Percentiles rank a stretch among this genome's conserved stretches.
Conservation (phyloP, 2,888 invertebrate species). For the Cybosia mesomella region DNA sequence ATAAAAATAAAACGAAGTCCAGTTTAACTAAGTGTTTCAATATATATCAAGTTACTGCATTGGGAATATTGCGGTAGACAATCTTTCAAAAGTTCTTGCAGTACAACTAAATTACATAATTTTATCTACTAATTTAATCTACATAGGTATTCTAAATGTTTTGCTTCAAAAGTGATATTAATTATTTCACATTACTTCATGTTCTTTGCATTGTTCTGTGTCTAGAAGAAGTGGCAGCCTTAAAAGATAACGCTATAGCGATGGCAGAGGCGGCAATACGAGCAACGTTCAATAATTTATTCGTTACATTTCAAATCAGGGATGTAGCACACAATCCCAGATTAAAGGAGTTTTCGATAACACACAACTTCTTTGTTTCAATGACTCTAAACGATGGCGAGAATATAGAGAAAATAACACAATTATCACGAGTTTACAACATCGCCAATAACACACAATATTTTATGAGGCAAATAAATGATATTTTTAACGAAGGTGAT, state of each 20-base stretch:
- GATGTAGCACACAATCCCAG: constrained; percentile 48
- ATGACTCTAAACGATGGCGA: constrained; percentile 60
- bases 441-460: constrained; percentile 55
- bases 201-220: constrained; percentile 30
- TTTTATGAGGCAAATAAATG: constrained; percentile 63
- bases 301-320: constrained; percentile 58
- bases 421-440: constrained; percentile 55
- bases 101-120: constrained; percentile 6
- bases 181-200: constrained; percentile 35
- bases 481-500: constrained; percentile 60
- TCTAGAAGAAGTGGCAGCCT: constrained; percentile 47
- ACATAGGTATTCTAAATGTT: constrained; percentile 29
- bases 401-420: constrained; percentile 59
- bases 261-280: constrained; percentile 58
- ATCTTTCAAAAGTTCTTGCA: neutral
- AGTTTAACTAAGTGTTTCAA: neutral
- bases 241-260: constrained; percentile 51
- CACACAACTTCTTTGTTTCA: constrained; percentile 66
- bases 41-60: constrained; percentile 1
- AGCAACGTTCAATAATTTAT: constrained; percentile 60
- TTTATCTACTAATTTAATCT: neutral
- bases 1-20: constrained; percentile 1
- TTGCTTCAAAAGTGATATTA: constrained; percentile 25
- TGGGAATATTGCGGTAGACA: neutral
- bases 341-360: constrained; percentile 58